These are phyloP conservation scores for Actinemys pallida DNA, from an alignment of 2,113 vertebrate species.

Conservation along the genomic window DNA sequence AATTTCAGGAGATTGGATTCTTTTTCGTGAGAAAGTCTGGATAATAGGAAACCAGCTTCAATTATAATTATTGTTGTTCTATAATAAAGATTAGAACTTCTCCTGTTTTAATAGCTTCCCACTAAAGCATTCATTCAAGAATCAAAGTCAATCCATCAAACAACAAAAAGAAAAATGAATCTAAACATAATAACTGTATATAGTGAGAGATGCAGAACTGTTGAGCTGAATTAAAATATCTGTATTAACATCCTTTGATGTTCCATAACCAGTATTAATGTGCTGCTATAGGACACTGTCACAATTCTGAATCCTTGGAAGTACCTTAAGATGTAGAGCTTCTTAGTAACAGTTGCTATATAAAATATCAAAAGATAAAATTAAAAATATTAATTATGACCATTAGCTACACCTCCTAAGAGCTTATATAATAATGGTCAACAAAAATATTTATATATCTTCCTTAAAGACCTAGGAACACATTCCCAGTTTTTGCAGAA, in stretches of 20 bases:
- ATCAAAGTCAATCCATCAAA: background rate
- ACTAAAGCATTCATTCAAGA: background rate
- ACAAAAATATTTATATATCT: background rate
- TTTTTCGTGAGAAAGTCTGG: background rate
- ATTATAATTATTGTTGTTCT: background rate
- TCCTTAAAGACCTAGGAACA: background rate
- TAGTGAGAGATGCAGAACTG: background rate
- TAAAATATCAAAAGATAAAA: background rate
- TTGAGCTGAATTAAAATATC: background rate
- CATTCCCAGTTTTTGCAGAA: background rate
- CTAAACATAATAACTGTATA: background rate
- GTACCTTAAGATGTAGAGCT: background rate
- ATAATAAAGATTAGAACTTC: background rate
- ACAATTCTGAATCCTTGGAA: background rate
- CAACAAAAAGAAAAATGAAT: background rate
- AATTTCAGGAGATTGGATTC: background rate
- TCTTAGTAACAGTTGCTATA: rapidly evolving
- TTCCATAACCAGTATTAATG: background rate
- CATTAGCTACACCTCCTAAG: background rate
- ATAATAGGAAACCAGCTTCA: background rate
- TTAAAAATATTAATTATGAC: background rate
- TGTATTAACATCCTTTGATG: background rate
- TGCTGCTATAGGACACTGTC: background rate
- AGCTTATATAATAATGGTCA: background rate
- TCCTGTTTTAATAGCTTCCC: background rate